These are phyloP conservation scores for Apistogramma diplotaenia DNA, from an alignment of 2,113 vertebrate genomes.

Conservation along the genomic window DNA sequence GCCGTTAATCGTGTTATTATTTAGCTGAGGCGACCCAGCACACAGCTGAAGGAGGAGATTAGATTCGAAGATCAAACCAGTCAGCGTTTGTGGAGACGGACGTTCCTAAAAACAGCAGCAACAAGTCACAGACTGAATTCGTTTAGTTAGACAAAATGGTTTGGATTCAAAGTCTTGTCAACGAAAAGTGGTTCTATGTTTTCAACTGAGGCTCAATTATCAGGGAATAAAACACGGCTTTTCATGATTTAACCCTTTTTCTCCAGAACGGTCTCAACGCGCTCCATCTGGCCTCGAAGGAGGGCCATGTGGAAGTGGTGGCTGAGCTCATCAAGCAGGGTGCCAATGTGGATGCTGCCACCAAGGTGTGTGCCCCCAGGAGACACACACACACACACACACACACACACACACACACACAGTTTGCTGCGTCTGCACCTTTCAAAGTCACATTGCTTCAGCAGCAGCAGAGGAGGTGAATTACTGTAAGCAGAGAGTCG, in stretches of 20 bases:
- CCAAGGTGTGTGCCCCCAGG: conserved; percentile 83
- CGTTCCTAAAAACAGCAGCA: too few species aligned
- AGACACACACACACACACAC: not conserved
- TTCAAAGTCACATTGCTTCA: conserved; percentile 51
- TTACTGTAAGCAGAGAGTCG: not conserved
- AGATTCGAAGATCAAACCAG: too few species aligned
- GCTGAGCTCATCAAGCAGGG: conserved; percentile 92
- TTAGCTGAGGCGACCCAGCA: too few species aligned
- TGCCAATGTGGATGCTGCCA: conserved; percentile 93
- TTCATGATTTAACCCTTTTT: not conserved
- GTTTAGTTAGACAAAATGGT: not conserved
- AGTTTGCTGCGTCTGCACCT: conserved; percentile 45
- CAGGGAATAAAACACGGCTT: not conserved
- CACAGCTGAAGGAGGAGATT: too few species aligned
- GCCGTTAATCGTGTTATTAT: too few species aligned
- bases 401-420: conserved; percentile 5
- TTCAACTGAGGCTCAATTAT: not conserved
- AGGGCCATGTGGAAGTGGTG: conserved; percentile 96
- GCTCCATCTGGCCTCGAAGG: conserved; percentile 97
- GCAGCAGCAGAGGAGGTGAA: conserved; percentile 31
- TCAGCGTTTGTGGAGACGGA: too few species aligned
- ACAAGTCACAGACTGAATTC: not conserved
- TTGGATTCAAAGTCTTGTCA: not conserved
- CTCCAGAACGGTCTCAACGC: conserved; percentile 95
- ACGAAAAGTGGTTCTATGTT: not conserved